These are phyloP conservation scores for Sipha maydis DNA, from an alignment of 2,888 invertebrate genomes.

Conservation along the genomic window DNA sequence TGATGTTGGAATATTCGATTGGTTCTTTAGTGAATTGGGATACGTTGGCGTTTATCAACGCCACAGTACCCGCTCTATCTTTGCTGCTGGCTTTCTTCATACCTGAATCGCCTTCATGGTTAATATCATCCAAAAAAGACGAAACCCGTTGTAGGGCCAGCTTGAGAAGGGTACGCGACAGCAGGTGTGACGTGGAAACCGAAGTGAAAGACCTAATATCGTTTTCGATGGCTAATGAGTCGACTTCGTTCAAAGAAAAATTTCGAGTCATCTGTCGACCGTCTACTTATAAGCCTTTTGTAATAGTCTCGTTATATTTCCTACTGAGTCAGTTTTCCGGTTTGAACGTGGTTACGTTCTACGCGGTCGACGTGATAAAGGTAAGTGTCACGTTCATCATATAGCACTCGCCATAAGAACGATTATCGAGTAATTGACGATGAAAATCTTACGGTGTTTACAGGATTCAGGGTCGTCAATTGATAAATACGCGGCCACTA, in stretches of 20 bases:
- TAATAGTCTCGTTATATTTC: slow-evolving; percentile 74
- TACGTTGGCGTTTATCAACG: slow-evolving; percentile 74
- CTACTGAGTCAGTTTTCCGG: slow-evolving; percentile 79
- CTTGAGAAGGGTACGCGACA: slow-evolving; percentile 73
- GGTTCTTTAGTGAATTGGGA: slow-evolving; percentile 74
- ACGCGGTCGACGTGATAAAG: slow-evolving; percentile 76
- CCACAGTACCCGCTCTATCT: slow-evolving; percentile 73
- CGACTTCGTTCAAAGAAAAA: slow-evolving; percentile 68
- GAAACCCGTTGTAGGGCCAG: slow-evolving; percentile 72
- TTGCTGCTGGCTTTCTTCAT: slow-evolving; percentile 73
- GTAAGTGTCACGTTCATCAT: slow-evolving; percentile 66
- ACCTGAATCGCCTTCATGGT: slow-evolving; percentile 80
- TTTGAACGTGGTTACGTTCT: slow-evolving; percentile 77
- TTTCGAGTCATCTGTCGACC: slow-evolving; percentile 72
- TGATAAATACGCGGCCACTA: slow-evolving; percentile 73
- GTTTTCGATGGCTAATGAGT: slow-evolving; percentile 71
- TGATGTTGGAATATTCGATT: slow-evolving; percentile 65
- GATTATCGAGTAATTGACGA: neutral
- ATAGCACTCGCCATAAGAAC: too few species aligned
- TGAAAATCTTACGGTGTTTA: slow-evolving; percentile 63
- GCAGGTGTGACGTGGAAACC: slow-evolving; percentile 73
- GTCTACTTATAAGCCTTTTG: slow-evolving; percentile 75
- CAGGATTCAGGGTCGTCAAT: slow-evolving; percentile 72
- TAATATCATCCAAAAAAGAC: slow-evolving; percentile 73
- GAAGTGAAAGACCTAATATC: slow-evolving; percentile 74